Evolutionary conservation across 1,140 invertebrate genomes (phyloP), one percentile per base, ranked within the genome.

Genomic region (Diprion similis): DNA sequence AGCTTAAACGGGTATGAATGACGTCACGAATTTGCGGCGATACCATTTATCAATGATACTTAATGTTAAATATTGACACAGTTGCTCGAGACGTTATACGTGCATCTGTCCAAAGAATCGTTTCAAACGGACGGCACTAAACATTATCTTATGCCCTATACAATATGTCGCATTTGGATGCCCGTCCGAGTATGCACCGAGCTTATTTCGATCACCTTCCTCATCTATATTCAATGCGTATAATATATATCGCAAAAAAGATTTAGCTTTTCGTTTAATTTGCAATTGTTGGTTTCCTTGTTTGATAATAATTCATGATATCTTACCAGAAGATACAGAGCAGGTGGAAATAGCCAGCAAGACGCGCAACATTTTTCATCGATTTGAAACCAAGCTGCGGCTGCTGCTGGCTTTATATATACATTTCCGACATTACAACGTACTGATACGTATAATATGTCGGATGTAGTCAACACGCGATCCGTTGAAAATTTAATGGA

Each of bases 91-190:
- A 59, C 51, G 11, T n/a, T n/a, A n/a, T 19, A 11, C 13, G 66
- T 64, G 0, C 66, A 68, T 68, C 66, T 68, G 66, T 68, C 47
- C 19, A 68, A 24, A 73, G 48, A 73, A 68, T 68, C n/a, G 17
- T 1, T 68, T 68, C n/a, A 6, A 37, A 37, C 24, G 59, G 13
- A 18, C 17, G 17, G 59, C 13, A 64, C 17, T 64, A 64, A 18
- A 64, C 17, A 64, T 37, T 37, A 37, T 37, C 24, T 37, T 37
- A 37, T 37, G 24, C 24, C 24, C 24, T 37, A 37, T 37, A 37
- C 2, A 37, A 37, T 6, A 37, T 37, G 24, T 37, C 24, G 24
- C 24, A 18, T 64, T 1, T 15, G 8, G 17, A 64, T 17, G 59
- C 17, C 17, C 1, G 13, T 15, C 17, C 8, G 8, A 64, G 13